A percentile compares a stretch with the other conserved stretches of the same genome.
Conservation (phyloP, 2,113 vertebrate genomes). For the Steatornis caripensis region DNA sequence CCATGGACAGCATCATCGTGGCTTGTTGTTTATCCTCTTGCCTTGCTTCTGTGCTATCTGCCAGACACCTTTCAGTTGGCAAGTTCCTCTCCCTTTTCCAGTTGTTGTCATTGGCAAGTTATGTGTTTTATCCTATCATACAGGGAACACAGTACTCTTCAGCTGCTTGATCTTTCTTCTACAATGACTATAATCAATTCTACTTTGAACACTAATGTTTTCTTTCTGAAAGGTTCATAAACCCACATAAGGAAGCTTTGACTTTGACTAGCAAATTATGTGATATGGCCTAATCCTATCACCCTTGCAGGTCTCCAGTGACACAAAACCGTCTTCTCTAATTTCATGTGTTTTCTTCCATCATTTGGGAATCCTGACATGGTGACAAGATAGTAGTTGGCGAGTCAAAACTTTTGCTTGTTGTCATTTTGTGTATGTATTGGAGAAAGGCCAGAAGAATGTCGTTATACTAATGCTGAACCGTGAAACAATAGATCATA, state of each 20-base stretch:
- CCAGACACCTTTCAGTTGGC: slow-evolving; percentile 8
- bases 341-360: not conserved
- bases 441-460: not conserved
- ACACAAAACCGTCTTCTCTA: not conserved
- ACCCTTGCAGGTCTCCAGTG: not conserved
- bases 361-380: not conserved
- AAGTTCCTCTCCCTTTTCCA: slow-evolving; percentile 13
- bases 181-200: not conserved
- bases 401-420: not conserved
- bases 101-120: slow-evolving; percentile 28
- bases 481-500: not conserved
- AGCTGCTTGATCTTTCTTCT: not conserved
- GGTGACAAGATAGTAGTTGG: not conserved
- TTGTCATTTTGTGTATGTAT: not conserved
- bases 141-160: not conserved
- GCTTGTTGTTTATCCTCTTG: not conserved
- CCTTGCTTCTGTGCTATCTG: slow-evolving; percentile 26
- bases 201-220: not conserved
- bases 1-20: not conserved
- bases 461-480: not conserved
- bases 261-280: not conserved
- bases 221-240: not conserved
- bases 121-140: not conserved
- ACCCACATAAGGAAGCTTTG: not conserved
- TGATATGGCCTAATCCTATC: not conserved